Evolutionary conservation across 2,113 vertebrate genomes (phyloP).

Genomic region (Ictalurus punctatus): DNA sequence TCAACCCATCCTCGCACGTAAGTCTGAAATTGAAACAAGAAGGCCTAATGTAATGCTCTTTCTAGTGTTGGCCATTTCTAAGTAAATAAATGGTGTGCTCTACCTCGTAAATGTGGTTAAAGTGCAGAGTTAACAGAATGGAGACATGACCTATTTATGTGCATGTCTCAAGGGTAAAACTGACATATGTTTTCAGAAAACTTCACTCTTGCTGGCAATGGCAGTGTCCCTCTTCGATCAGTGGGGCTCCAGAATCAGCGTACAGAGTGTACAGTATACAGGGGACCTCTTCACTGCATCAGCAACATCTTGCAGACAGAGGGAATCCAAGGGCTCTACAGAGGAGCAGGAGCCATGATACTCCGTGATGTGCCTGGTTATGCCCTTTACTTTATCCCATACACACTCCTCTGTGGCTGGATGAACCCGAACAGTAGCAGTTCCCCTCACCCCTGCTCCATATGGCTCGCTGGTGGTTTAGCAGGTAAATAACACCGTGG

Average conservation of each 20-base stretch:
- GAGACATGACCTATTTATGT: background rate
- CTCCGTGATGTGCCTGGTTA: constrained; percentile 93
- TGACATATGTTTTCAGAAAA: constrained; percentile 63
- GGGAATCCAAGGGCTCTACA: constrained; percentile 86
- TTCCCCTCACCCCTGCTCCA: constrained; percentile 72
- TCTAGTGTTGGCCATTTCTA: background rate
- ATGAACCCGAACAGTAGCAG: constrained; percentile 72
- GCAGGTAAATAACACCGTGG: constrained; percentile 76
- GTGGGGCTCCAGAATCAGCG: constrained; percentile 60
- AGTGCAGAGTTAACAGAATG: background rate
- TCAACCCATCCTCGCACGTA: constrained; percentile 77
- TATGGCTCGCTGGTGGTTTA: constrained; percentile 89
- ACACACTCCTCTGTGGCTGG: constrained; percentile 80
- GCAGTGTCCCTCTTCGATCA: constrained; percentile 60
- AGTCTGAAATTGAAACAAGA: constrained; percentile 4
- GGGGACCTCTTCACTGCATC: constrained; percentile 89
- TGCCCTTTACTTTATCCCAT: constrained; percentile 90
- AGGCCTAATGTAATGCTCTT: background rate
- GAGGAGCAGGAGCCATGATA: constrained; percentile 86
- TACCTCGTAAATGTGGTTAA: background rate
- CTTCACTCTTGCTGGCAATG: constrained; percentile 67
- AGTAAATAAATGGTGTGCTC: background rate
- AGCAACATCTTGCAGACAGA: constrained; percentile 81
- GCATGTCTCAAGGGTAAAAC: background rate
- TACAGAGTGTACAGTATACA: constrained; percentile 64